Evolutionary conservation across 2,888 invertebrate genomes (phyloP).

Genomic region (Cetonia aurata): DNA sequence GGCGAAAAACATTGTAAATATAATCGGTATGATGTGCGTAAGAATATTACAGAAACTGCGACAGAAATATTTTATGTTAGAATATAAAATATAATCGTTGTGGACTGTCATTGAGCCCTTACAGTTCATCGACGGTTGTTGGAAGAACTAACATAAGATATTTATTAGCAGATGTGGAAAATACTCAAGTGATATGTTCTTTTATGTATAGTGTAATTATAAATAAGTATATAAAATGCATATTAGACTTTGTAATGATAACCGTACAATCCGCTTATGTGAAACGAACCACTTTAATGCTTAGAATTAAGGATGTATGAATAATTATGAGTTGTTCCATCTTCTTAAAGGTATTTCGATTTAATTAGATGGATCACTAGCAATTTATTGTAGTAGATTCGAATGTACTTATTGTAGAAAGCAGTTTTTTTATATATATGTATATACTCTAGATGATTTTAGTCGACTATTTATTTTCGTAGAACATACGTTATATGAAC

Average conservation of each 20-base stretch:
- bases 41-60: neutral
- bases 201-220: slow-evolving; percentile 10
- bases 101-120: slow-evolving; percentile 51
- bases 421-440: no score
- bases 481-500: no score
- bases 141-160: slow-evolving; percentile 11
- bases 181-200: neutral
- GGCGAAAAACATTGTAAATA: slow-evolving; percentile 22
- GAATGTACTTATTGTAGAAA: no score
- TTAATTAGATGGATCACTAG: no score
- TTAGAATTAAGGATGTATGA: slow-evolving; percentile 8
- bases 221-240: no score
- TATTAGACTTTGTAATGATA: neutral
- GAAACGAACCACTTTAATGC: slow-evolving; percentile 9
- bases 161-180: neutral
- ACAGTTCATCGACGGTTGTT: slow-evolving; percentile 45
- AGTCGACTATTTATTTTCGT: no score
- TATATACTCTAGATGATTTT: no score
- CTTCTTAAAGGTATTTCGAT: no score
- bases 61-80: slow-evolving; percentile 21
- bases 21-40: slow-evolving; percentile 6
- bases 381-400: no score
- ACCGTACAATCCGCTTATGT: slow-evolving; percentile 28
- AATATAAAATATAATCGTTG: slow-evolving; percentile 32
- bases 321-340: neutral